phyloP scores from a whole-genome alignment of 1,140 invertebrate genomes.

The Danaus melanippus region DNA sequence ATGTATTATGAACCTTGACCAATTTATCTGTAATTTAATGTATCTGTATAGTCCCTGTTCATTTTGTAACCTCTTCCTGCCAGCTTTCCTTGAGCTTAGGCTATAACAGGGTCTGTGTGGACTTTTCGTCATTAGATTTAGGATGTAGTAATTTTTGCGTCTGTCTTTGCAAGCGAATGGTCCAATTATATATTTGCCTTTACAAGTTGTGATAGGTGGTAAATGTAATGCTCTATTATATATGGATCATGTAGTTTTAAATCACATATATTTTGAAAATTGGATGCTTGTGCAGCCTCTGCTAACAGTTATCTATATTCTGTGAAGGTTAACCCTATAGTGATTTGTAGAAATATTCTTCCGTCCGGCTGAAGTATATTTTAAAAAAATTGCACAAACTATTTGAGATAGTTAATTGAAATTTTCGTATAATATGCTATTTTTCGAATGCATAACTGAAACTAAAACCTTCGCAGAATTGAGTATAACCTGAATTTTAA shows the following conservation, averaged over 20 bases:
- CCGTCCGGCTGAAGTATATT: no score
- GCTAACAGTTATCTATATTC: conserved; percentile 12
- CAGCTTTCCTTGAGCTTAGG: conserved; percentile 21
- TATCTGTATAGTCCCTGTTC: no score
- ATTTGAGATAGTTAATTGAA: no score
- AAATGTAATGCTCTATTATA: conserved; percentile 36
- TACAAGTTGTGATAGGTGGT: conserved; percentile 64
- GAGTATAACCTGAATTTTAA: conserved; percentile 4
- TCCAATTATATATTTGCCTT: conserved; percentile 61
- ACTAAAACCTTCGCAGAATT: conserved; percentile 10
- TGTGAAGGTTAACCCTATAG: not conserved
- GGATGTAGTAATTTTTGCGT: conserved; percentile 5
- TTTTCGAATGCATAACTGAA: no score
- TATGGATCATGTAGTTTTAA: conserved; percentile 23
- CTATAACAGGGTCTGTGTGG: conserved; percentile 12
- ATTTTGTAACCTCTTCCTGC: not conserved
- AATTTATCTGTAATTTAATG: no score
- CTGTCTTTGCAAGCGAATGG: conserved; percentile 55
- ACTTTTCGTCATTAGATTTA: conserved; percentile 1
- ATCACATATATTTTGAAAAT: conserved; percentile 16
- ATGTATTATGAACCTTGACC: no score
- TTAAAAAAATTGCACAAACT: no score
- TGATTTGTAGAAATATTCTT: no score
- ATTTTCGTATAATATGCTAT: no score
- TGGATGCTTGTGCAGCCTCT: conserved; percentile 8